Conservation (phyloP, 2,888 invertebrate species). For the Chloroclysta siterata region DNA sequence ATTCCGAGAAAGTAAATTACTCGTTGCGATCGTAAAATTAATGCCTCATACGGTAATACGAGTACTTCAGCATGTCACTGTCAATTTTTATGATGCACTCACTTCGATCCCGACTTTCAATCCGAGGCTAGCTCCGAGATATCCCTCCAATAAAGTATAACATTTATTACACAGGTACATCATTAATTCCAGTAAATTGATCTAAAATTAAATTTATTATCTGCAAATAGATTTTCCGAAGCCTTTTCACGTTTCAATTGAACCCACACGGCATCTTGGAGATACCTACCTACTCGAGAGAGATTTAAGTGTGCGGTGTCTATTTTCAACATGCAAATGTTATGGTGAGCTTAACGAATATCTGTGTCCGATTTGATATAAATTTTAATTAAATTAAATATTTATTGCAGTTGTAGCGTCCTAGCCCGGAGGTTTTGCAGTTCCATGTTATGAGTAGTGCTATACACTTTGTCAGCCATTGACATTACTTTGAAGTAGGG, state of each 20-base stretch:
- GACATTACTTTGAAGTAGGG: not conserved
- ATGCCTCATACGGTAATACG: constrained; percentile 76
- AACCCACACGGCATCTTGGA: constrained; percentile 26
- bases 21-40: constrained; percentile 77
- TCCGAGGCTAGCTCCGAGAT: constrained; percentile 36
- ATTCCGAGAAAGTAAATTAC: constrained; percentile 81
- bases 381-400: constrained; percentile 46
- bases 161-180: constrained; percentile 38
- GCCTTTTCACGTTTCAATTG: constrained; percentile 32
- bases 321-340: constrained; percentile 29
- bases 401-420: constrained; percentile 34
- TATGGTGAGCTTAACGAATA: constrained; percentile 24
- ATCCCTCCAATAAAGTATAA: constrained; percentile 41
- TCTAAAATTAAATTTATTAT: constrained; percentile 38
- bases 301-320: constrained; percentile 24
- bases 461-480: constrained; percentile 17
- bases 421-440: constrained; percentile 24
- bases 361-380: constrained; percentile 20
- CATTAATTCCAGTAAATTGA: constrained; percentile 38
- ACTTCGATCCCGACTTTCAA: constrained; percentile 57
- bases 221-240: constrained; percentile 37
- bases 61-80: constrained; percentile 73
- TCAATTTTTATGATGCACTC: constrained; percentile 78
- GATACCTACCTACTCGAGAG: constrained; percentile 24
- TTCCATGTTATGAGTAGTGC: constrained; percentile 26